Evolutionary conservation across 2,888 invertebrate genomes (phyloP), one percentile per base, ranked within the genome.

Genomic region (Parelbella ahira): DNA sequence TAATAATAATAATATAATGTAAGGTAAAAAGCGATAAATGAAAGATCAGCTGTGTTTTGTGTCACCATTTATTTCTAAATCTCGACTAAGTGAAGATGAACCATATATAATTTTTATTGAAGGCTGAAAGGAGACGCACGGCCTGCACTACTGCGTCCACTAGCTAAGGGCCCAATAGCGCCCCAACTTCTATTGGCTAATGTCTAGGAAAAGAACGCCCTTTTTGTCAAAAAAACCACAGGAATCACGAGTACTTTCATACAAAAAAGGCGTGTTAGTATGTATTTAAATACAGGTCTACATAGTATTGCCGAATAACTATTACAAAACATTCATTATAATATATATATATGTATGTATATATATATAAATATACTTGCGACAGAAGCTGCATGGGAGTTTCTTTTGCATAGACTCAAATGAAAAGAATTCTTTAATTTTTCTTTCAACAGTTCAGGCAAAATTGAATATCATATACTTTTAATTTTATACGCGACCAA

Each of bases 31-130:
- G 84, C 84, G 76, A 74, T 74, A 84, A 86, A 84, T 86, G 79
- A 86, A 86, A 86, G 73, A 83, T 69, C 84, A 66, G 76, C 81
- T 78, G 79, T 82, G 80, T 83, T 77, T 77, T 49, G 42, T 43
- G 69, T 83, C 75, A 84, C 78, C 81, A 77, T 81, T 77, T 83
- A 79, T 81, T 78, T 74, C 78, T 82, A 80, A 79, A 68, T 76
- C 68, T 76, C 66, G 62, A 69, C 83, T 83, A 84, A 79, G 83
- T 84, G 84, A 79, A 82, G 80, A 81, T 83, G 83, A 83, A 78
- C 73, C 80, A 78, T 77, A 80, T 63, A 69, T 66, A 42, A 42
- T 68, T 63, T 64, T 70, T 67, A 64, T 53, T 67, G 33, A 68
- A 73, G 76, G 72, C 77, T 81, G 66, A 67, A 68, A 60, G 63